Evolutionary conservation across 2,888 invertebrate genomes (phyloP), one percentile per base, ranked within the genome.

Genomic region (Drosophila vallismaia): DNA sequence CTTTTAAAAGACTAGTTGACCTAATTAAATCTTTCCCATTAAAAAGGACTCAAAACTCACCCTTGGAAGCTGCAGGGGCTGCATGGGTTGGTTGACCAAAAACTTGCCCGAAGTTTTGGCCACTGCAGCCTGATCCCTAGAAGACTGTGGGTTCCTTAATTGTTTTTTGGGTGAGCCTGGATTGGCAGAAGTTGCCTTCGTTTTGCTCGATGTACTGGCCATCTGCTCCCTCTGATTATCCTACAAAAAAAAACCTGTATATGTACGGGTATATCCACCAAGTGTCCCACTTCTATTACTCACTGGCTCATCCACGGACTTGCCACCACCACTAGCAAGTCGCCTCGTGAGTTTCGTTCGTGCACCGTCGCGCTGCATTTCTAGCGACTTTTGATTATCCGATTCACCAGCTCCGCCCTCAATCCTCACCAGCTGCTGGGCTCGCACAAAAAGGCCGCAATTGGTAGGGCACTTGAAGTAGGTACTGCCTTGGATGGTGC

Each of bases 401-500:
- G 45, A 49, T 19, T 57, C 64, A 14, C 10, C 33, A 59, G 38
- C 9, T 67, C 60, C 53, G 26, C 40, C 40, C 40, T 67, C 40
- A 54, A 31, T 31, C 40, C 94, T 93, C 10, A 95, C 90, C 71
- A 98, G 94, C 92, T 98, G 98, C 0, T 95, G 94, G 84, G 96
- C 96, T 51, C 98, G 94, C 9, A 99, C 97, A 93, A 99, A 99
- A 89, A 98, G 96, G 4, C 99, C 99, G 93, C 95, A 94, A 91
- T 97, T 97, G 49, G 97, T 96, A 50, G 95, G 94, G 90, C 99
- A 99, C 95, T 95, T 95, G 92, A 99, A 99, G 92, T 99, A 99
- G 31, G 94, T 93, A 88, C 96, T 96, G 51, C 97, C 98, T 79
- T 97, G 95, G 31, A 99, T 95, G 45, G 96, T 95, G 26, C 99